phyloP scores from a whole-genome alignment of 2,113 vertebrate genomes.

The Syngnathoides biaculeatus region DNA sequence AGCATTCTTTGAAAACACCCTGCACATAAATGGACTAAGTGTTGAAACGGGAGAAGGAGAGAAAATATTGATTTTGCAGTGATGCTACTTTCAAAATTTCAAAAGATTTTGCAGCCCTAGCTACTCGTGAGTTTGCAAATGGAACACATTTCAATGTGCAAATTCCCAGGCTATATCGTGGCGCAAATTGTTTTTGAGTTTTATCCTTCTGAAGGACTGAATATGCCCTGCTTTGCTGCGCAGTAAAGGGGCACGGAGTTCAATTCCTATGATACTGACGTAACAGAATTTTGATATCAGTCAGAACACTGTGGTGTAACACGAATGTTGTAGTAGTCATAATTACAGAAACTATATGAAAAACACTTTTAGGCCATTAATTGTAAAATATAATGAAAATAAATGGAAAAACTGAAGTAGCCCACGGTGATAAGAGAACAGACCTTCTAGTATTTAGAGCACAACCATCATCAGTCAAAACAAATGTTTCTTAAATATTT shows the following conservation, averaged over 20 bases:
- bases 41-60: conserved; percentile 12
- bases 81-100: neutral
- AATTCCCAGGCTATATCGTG: no score
- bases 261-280: neutral
- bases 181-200: neutral
- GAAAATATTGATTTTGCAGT: neutral
- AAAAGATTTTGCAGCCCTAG: neutral
- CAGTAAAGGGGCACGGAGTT: neutral
- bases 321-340: no score
- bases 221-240: neutral
- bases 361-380: neutral
- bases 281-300: neutral
- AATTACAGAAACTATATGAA: no score
- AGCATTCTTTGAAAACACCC: conserved; percentile 18
- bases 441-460: neutral
- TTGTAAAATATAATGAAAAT: neutral
- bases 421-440: neutral
- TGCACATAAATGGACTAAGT: neutral
- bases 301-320: neutral
- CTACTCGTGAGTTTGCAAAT: no score
- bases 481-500: neutral
- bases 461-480: neutral
- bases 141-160: no score
- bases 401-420: neutral
- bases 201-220: neutral